Base-by-base conservation (phyloP, 2,797 vertebrate species). In the Cyprinodon diabolis region DNA sequence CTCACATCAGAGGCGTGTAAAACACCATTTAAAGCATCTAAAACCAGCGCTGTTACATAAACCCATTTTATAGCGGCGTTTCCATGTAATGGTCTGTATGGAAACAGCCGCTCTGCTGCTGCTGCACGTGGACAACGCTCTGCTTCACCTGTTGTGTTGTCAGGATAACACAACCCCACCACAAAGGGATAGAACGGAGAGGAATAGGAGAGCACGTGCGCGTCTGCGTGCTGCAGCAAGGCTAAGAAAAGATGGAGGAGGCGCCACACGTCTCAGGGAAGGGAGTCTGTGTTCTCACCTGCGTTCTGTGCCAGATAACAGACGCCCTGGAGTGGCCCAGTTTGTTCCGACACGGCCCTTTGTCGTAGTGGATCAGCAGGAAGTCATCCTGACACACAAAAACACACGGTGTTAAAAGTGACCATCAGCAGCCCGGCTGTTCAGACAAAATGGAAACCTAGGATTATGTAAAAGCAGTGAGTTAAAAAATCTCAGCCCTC, bases 221-320 rank as follows among this genome's bases (percentile, higher is more conserved):
- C 1, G 48, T 75, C 49, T 85, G 74, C 89, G 86, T 81, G 76
- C 79, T 78, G 83, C 74, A 66, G 80, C 56, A 56, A 68, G 74
- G 66, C 74, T 48, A 68, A 71, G 60, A 54, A 47, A 52, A 58
- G 52, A 57, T 4, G 12, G 23, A 23, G 21, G 71, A 14, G 49
- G 52, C 14, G 76, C 45, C 71, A 49, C 57, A 21, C 8, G 15
- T n/a, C 40, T n/a, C 19, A 14, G 57, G 69, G 40, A 30, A 23
- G 51, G 74, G 43, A 25, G 49, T 9, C 55, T n/a, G 21, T 37
- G 68, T 78, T 85, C 93, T 91, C 93, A 99, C 98, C 96, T 99
- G 98, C 45, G 98, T 99, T 95, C 98, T 97, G 94, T 99, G 98
- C 98, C 98, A 99, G 94, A 99, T 99, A 82, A 99, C 98, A 1